Conservation (phyloP, 2,888 invertebrate species). For the Pachliopta kotzebuea region DNA sequence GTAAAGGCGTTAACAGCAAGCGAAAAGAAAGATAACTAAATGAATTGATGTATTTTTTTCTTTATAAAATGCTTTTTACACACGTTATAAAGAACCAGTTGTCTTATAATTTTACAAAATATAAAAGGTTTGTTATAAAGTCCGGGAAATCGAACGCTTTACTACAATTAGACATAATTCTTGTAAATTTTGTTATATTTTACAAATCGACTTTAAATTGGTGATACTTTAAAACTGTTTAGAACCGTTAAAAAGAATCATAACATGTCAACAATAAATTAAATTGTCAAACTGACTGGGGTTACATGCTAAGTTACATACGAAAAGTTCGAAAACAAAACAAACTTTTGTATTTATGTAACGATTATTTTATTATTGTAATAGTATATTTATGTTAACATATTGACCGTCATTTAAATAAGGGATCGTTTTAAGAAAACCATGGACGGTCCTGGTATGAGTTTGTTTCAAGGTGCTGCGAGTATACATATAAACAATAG, state of each 20-base stretch:
- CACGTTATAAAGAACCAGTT: no score
- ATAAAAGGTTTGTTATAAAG: no score
- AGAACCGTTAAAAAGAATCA: slow-evolving; percentile 1
- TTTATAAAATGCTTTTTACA: no score
- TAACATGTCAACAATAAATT: slow-evolving; percentile 1
- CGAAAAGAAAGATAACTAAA: no score
- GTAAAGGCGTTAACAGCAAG: no score
- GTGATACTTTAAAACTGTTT: neutral
- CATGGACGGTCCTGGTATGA: slow-evolving; percentile 84
- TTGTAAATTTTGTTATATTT: neutral
- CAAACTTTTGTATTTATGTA: slow-evolving; percentile 16
- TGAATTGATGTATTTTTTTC: no score
- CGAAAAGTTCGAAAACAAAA: slow-evolving; percentile 25
- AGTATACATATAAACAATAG: slow-evolving; percentile 84
- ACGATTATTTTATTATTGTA: neutral
- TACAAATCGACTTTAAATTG: neutral
- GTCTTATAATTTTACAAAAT: no score
- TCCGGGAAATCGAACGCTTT: no score
- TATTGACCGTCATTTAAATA: neutral
- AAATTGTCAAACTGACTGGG: slow-evolving; percentile 23
- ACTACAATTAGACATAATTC: neutral
- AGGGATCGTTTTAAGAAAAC: slow-evolving; percentile 22
- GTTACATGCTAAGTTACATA: neutral
- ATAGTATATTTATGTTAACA: slow-evolving; percentile 1
- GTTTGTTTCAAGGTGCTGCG: slow-evolving; percentile 85